phyloP scores from a whole-genome alignment of 2,888 invertebrate genomes.

The Celastrina argiolus region DNA sequence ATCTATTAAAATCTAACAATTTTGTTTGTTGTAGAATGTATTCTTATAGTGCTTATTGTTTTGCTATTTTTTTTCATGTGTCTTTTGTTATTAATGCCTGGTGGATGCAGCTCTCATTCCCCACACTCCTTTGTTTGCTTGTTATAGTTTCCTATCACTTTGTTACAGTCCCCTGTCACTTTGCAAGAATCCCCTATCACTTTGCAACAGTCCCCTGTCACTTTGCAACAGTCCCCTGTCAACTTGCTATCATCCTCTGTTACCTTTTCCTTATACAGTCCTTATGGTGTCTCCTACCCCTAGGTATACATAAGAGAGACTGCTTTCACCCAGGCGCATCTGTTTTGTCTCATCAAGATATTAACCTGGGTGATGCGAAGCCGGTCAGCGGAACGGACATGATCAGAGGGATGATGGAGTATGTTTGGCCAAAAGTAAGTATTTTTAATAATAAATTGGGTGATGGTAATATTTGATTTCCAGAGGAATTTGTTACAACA shows the following conservation, averaged over 20 bases:
- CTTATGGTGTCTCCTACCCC: slow-evolving; percentile 48
- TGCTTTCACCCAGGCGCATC: slow-evolving; percentile 96
- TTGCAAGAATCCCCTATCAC: neutral
- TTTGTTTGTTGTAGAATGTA: neutral
- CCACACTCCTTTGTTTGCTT: slow-evolving; percentile 34
- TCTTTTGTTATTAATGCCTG: slow-evolving; percentile 63
- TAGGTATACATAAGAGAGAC: slow-evolving; percentile 82
- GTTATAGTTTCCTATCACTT: slow-evolving; percentile 16
- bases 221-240: neutral
- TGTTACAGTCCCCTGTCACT: slow-evolving; percentile 15
- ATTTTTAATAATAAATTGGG: slow-evolving; percentile 26
- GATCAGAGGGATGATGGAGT: slow-evolving; percentile 90
- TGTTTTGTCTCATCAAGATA: slow-evolving; percentile 80
- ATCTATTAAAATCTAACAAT: neutral
- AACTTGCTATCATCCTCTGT: slow-evolving; percentile 18
- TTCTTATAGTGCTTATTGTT: no score
- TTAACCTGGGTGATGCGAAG: slow-evolving; percentile 78
- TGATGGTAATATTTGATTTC: no score
- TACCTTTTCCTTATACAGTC: slow-evolving; percentile 37
- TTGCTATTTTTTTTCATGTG: slow-evolving; percentile 24
- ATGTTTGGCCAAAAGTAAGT: slow-evolving; percentile 95
- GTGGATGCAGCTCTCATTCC: slow-evolving; percentile 63
- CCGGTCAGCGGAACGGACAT: slow-evolving; percentile 86
- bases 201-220: neutral
- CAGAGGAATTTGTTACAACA: no score